Evolutionary conservation across 2,113 vertebrate genomes (phyloP), one percentile per base, ranked within the genome.

Genomic region (Oreochromis niloticus): DNA sequence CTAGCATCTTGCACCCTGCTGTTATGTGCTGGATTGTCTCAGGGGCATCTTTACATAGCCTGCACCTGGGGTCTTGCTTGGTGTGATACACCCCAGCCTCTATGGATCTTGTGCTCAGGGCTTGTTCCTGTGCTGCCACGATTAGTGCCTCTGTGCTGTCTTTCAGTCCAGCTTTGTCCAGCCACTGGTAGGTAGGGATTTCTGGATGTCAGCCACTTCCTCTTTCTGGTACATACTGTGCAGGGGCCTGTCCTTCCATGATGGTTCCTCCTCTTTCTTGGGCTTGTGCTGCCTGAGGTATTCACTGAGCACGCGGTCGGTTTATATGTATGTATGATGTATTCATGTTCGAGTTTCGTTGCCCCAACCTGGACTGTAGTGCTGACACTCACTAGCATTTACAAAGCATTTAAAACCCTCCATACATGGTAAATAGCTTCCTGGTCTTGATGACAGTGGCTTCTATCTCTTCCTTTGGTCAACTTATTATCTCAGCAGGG

Each of bases 231-330:
- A 57, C 24, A 27, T 57, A 57, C 24, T 4, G 2, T 57, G 24
- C 55, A 57, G 55, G 22, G 27, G 22, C 55, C 6, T 27, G 36
- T 36, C 36, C 34, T 34, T 34, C 6, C 36, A 36, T 36, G 36
- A 36, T 36, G 36, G 7, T 36, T 57, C 55, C 24, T 57, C 12
- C 55, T 57, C 24, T 57, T 57, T 57, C 24, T 57, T 57, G 55
- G 55, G 55, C n/a, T 14, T 57, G 24, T 57, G 22, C 12, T 57
- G 24, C 3, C 55, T 27, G 22, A 57, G 2, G 55, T 57, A 27
- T 57, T 57, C 55, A 27, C 55, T 57, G 12, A 57, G 22, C 22
- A 14, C 0, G 0, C 0, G 2, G 4, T 12, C 0, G 2, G 55
- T 27, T 57, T 7, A 2, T 27, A 24, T 24, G 24, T 24, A 24